A percentile compares a stretch with the other conserved stretches of the same genome.
phyloP scores from a whole-genome alignment of 2,797 vertebrate genomes.

The Gobionotothen gibberifrons region DNA sequence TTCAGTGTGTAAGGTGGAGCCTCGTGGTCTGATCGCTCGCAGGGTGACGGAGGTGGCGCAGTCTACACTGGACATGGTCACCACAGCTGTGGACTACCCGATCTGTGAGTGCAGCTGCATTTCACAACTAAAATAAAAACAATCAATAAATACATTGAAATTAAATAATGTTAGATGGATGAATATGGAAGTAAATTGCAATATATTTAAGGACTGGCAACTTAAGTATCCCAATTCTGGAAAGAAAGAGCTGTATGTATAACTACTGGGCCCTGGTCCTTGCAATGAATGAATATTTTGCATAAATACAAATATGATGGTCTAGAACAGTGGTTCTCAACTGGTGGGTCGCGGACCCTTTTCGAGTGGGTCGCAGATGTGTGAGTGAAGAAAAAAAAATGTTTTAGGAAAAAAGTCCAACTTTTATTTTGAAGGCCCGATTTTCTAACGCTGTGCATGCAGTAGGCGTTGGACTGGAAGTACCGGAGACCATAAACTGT shows the following conservation, averaged over 20 bases:
- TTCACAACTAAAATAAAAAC: neutral
- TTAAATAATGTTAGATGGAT: neutral
- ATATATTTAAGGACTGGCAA: neutral
- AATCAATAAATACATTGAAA: too few species aligned
- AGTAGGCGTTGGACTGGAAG: too few species aligned
- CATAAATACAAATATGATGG: slow-evolving; percentile 14
- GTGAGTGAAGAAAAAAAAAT: too few species aligned
- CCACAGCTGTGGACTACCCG: slow-evolving; percentile 87
- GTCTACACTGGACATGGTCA: slow-evolving; percentile 85
- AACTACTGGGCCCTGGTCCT: neutral
- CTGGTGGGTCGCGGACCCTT: too few species aligned
- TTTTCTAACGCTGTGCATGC: too few species aligned
- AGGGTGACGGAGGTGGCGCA: slow-evolving; percentile 87
- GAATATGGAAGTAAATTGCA: neutral
- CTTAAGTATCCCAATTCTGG: too few species aligned
- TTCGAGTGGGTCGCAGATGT: too few species aligned
- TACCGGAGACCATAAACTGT: too few species aligned
- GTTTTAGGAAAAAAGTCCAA: too few species aligned
- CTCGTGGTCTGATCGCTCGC: slow-evolving; percentile 84
- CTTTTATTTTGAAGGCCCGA: too few species aligned
- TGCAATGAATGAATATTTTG: neutral
- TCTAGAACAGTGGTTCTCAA: too few species aligned
- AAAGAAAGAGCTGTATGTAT: too few species aligned
- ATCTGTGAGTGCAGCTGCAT: slow-evolving; percentile 80
- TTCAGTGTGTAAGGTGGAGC: slow-evolving; percentile 78